phyloP scores from a whole-genome alignment of 1,140 invertebrate genomes.

The Himalopsyche phryganea region DNA sequence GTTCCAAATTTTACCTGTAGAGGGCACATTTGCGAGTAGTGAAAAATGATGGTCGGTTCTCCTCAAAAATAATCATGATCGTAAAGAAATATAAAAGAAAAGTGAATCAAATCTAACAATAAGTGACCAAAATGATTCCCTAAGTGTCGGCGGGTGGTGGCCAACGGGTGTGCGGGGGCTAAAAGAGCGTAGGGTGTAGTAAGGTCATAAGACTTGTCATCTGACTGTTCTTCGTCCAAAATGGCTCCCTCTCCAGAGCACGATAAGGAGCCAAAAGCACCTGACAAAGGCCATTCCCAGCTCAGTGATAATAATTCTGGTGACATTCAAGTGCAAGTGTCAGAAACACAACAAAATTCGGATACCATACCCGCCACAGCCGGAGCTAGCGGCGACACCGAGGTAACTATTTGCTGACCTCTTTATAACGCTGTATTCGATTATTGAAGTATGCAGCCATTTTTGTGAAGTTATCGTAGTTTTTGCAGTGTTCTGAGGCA shows the following conservation, averaged over 20 bases:
- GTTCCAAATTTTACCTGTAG: slow-evolving; percentile 32
- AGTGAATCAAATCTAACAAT: slow-evolving; percentile 17
- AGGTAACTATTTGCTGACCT: slow-evolving; percentile 7
- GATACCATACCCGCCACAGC: slow-evolving; percentile 11
- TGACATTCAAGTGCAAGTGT: slow-evolving; percentile 15
- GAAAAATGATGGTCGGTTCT: slow-evolving; percentile 47
- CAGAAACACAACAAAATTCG: slow-evolving; percentile 17
- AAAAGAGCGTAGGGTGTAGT: slow-evolving; percentile 44
- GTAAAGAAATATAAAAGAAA: slow-evolving; percentile 38
- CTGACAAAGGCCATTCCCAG: slow-evolving; percentile 51
- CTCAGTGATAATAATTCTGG: slow-evolving; percentile 10
- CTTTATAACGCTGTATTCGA: neutral
- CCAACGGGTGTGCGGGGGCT: slow-evolving; percentile 29
- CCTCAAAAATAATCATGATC: slow-evolving; percentile 48
- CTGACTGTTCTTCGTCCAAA: slow-evolving; percentile 56
- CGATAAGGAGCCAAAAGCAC: slow-evolving; percentile 65
- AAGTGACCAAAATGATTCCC: slow-evolving; percentile 17
- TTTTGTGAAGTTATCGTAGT: slow-evolving; percentile 1
- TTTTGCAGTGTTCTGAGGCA: neutral
- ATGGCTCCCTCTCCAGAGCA: slow-evolving; percentile 69
- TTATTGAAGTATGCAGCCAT: neutral
- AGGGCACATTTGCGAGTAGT: slow-evolving; percentile 40
- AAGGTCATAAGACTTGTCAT: slow-evolving; percentile 55
- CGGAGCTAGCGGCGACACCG: slow-evolving; percentile 10
- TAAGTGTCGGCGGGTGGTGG: slow-evolving; percentile 17